Conservation (phyloP, 2,113 vertebrate genomes). For the Boulengeromyrus knoepffleri region DNA sequence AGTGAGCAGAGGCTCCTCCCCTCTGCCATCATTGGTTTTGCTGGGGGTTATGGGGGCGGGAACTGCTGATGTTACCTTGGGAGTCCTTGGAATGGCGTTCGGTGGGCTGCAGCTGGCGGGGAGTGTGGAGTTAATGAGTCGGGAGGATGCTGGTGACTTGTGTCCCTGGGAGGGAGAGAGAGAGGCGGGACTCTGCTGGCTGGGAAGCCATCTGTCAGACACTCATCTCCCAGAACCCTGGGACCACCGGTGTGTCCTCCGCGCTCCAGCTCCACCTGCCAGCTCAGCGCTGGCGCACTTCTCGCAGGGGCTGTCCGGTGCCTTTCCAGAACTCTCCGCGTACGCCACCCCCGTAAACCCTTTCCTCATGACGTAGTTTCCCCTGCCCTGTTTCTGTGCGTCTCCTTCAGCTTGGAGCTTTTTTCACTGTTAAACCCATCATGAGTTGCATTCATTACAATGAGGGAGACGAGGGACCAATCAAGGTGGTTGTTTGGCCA, state of each 20-base stretch:
- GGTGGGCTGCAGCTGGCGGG: not conserved
- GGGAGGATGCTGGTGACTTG: not conserved
- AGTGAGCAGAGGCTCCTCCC: not conserved
- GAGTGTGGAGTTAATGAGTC: slow-evolving; percentile 7
- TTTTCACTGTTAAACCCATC: not conserved
- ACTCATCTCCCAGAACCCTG: not conserved
- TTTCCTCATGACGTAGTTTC: not conserved
- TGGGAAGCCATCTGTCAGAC: slow-evolving; percentile 10
- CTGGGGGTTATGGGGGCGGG: not conserved
- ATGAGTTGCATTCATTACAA: not conserved
- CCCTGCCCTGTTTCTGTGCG: not conserved
- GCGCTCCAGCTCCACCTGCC: not conserved
- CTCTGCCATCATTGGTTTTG: not conserved
- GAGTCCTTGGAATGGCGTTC: not conserved
- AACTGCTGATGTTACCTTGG: not conserved
- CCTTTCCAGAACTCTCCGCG: not conserved
- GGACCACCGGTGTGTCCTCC: not conserved
- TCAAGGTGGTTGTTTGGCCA: not conserved
- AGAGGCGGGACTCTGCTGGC: not conserved
- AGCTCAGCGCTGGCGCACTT: not conserved
- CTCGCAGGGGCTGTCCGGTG: not conserved
- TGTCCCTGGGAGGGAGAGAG: not conserved
- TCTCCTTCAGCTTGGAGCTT: not conserved
- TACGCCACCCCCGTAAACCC: not conserved
- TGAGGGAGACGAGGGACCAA: not conserved